phyloP scores from a whole-genome alignment of 2,113 vertebrate species.

The Rhinichthys klamathensis region DNA sequence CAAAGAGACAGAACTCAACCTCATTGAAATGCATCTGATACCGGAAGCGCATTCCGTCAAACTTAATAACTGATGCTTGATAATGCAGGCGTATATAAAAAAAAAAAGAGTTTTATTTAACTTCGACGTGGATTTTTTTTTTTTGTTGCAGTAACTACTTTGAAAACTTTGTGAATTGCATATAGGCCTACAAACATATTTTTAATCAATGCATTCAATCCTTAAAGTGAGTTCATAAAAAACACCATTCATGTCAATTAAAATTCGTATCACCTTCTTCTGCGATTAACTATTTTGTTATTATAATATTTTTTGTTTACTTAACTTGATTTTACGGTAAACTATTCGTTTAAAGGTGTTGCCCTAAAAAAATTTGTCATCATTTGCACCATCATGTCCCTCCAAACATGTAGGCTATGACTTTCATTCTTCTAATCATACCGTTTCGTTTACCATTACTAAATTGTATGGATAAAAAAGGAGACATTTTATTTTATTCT shows the following conservation, averaged over 20 bases:
- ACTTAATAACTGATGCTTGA: constrained; percentile 1
- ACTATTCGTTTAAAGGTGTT: neutral
- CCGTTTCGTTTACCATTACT: neutral
- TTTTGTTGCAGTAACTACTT: neutral
- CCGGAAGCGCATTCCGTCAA: neutral
- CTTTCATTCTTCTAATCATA: neutral
- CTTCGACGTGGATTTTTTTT: too few relatives aligned
- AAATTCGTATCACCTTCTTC: too few relatives aligned
- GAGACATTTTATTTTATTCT: neutral
- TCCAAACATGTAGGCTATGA: too few relatives aligned
- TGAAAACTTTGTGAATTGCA: neutral
- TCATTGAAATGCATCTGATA: constrained; percentile 17
- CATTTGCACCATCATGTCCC: neutral
- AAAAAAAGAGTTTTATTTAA: too few relatives aligned
- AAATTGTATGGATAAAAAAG: neutral
- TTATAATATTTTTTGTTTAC: neutral
- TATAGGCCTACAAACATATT: neutral
- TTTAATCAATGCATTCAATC: neutral
- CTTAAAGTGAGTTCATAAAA: neutral
- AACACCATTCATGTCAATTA: too few relatives aligned
- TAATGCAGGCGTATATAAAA: neutral
- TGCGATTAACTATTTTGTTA: too few relatives aligned
- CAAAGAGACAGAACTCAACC: neutral
- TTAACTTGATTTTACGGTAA: too few relatives aligned
- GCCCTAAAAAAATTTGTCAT: neutral